Evolutionary conservation across 2,113 vertebrate species (phyloP), one percentile per base, ranked within the genome.

Genomic region (Burhinus oedicnemus): DNA sequence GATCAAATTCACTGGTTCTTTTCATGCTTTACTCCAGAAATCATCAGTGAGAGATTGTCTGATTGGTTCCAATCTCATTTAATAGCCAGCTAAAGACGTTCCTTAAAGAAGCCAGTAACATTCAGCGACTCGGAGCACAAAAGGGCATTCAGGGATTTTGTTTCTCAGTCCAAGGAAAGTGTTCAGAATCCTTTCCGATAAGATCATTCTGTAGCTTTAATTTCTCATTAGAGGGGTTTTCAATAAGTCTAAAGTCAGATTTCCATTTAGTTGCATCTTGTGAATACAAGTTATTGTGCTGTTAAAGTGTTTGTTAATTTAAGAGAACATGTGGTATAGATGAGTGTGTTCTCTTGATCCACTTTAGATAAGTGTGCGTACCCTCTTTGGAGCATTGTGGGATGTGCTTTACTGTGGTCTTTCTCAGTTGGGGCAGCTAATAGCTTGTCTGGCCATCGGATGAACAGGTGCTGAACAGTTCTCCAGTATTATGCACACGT

Each of bases 61-160:
- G 94, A 93, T 95, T 97, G 84, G 69, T 95, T 96, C 87, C 91
- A 93, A 90, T 69, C 97, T 97, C 95, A 94, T 96, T 97, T 96
- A 97, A 94, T 94, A 97, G 74, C 36, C 64, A 69, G 52, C 64
- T 84, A 96, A 96, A 96, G 82, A 94, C 34, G 26, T 94, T 97
- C 61, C 78, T 93, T 80, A 61, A 93, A 96, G 72, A 82, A 81
- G 83, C 76, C 88, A 95, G 74, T 83, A 97, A 96, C 32, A 3
- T 94, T 89, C 86, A 89, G n/a, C 92, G 75, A 87, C 62, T 95
- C 55, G 61, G 55, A 90, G 57, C 47, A 98, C 97, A 98, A 98
- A 97, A 96, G 95, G 51, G 89, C 92, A 97, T 98, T 98, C 97
- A 98, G 86, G 83, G 93, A 98, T 98, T 98, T 94, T 98, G 95